Percentiles rank a stretch among this genome's conserved stretches.
These are phyloP conservation scores for Cranoglanis bouderius DNA, from an alignment of 2,113 vertebrate genomes.

Conservation along the genomic window DNA sequence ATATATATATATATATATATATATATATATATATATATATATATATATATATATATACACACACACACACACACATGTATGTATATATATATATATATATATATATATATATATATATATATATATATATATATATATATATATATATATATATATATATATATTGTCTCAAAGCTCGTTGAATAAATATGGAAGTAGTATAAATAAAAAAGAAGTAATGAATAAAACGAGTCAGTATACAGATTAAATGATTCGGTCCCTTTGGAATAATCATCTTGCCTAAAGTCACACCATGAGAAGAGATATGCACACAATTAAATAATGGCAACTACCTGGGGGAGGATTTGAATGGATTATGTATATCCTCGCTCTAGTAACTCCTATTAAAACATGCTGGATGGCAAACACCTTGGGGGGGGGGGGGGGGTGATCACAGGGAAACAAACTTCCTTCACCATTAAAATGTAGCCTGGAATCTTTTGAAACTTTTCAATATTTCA, in stretches of 20 bases:
- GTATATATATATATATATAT: too few species aligned
- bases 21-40: too few species aligned
- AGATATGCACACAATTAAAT: constrained; percentile 17
- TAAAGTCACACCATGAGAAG: neutral
- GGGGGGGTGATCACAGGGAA: constrained; percentile 14
- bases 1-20: too few species aligned
- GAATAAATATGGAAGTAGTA: neutral
- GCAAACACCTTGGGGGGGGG: constrained; percentile 34
- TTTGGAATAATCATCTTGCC: constrained; percentile 12
- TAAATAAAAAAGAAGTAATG: neutral
- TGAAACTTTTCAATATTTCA: constrained; percentile 30
- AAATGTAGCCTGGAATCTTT: neutral
- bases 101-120: too few species aligned
- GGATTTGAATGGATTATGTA: constrained; percentile 25
- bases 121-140: too few species aligned
- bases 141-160: too few species aligned
- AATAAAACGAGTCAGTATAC: neutral
- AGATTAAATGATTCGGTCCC: constrained; percentile 18
- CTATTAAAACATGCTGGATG: constrained; percentile 58
- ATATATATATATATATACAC: too few species aligned
- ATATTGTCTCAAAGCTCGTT: neutral
- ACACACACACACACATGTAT: too few species aligned
- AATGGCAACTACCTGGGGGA: constrained; percentile 11
- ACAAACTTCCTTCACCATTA: constrained; percentile 20
- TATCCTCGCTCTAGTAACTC: neutral